Percentiles rank a stretch among this genome's conserved stretches.
phyloP scores from a whole-genome alignment of 1,140 invertebrate genomes.

The Lamellibrachia luymesi region DNA sequence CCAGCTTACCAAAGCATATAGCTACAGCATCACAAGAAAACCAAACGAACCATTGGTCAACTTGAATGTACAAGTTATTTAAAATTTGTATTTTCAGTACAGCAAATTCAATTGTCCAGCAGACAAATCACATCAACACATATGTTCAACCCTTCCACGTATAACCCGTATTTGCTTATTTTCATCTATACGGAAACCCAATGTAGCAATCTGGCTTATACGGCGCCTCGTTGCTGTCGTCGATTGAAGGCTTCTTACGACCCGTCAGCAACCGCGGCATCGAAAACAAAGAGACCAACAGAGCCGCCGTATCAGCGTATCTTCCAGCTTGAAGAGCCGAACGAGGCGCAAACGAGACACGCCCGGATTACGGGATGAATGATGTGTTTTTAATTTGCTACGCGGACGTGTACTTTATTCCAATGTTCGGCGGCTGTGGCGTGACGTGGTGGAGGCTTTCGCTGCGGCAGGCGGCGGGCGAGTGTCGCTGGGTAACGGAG shows the following conservation, averaged over 20 bases:
- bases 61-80: no score
- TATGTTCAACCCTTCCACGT: no score
- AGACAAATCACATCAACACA: no score
- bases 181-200: neutral
- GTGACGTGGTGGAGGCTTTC: neutral
- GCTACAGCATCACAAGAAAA: no score
- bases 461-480: neutral
- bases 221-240: neutral
- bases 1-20: no score
- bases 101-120: no score
- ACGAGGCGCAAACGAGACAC: neutral
- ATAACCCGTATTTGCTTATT: no score
- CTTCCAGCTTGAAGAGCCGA: neutral
- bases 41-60: no score
- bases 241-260: neutral
- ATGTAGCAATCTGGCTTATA: neutral
- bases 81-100: no score
- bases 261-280: neutral
- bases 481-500: neutral
- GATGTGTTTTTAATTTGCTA: constrained; percentile 1
- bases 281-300: neutral
- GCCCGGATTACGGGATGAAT: neutral
- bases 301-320: neutral
- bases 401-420: neutral
- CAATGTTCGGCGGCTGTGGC: neutral